Evolutionary conservation across 2,797 vertebrate species (phyloP).

Genomic region (Eremophila alpestris): DNA sequence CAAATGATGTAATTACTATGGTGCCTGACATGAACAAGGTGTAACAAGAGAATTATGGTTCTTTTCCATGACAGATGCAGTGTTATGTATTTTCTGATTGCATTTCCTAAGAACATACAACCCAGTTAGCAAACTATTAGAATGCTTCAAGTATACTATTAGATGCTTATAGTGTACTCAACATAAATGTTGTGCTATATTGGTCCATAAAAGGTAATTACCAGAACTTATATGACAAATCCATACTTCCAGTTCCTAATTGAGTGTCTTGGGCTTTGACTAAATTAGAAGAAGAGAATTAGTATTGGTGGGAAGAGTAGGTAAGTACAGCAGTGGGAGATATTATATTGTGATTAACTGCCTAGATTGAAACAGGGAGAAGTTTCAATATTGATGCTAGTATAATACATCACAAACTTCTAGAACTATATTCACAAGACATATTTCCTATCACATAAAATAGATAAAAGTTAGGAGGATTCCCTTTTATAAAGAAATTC

Average conservation of each 20-base stretch:
- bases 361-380: neutral
- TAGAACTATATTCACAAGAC: neutral
- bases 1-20: conserved; percentile 3
- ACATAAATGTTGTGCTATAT: neutral
- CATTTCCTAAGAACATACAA: neutral
- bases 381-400: neutral
- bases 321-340: neutral
- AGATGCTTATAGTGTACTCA: conserved; percentile 16
- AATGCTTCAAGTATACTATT: conserved; percentile 12
- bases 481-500: neutral
- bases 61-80: neutral
- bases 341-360: neutral
- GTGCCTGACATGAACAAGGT: neutral
- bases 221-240: conserved; percentile 28
- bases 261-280: neutral
- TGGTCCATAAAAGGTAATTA: conserved; percentile 38
- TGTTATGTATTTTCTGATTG: conserved; percentile 1
- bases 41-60: neutral
- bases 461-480: neutral
- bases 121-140: neutral
- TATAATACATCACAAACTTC: neutral
- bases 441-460: neutral
- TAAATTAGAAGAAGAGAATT: neutral
- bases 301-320: neutral
- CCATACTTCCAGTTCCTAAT: conserved; percentile 18